Base-by-base conservation (phyloP, 2,888 invertebrate species). In the Argyresthia goedartella region DNA sequence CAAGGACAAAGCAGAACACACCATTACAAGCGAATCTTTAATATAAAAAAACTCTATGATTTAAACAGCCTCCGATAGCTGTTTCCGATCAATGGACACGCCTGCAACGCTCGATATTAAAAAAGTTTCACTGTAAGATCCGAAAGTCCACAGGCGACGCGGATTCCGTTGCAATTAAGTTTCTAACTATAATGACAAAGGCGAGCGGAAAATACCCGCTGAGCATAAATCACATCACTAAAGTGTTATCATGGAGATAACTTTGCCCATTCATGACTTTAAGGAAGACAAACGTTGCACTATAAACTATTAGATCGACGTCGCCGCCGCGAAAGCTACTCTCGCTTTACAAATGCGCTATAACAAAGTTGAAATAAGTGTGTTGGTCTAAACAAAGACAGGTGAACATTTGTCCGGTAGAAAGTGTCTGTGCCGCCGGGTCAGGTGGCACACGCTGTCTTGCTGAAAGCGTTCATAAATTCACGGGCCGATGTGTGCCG, bases 401-500 rank as follows among this genome's bases (percentile, higher is more conserved):
- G 65, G 65, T 66, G 65, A 63, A 69, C 73, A 78, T 81, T 80
- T 79, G 78, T 80, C 76, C 75, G 64, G 71, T 66, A 66, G 75
- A 81, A 77, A 72, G 76, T 74, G 25, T 25, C 25, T 72, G 70
- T 74, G 69, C 61, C 9, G 69, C 65, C 70, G 81, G 84, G 85
- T 84, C 84, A 86, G 85, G 81, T 84, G 81, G 81, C 81, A 76
- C 73, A 75, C 74, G 81, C 71, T 81, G 77, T 78, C 75, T 81
- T 76, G 68, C 70, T 80, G 73, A 81, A 76, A 79, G 79, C 78
- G 69, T 80, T 79, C 82, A 84, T 84, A 85, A 85, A 84, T 85
- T 84, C 74, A 68, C 73, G 66, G 36, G 35, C 14, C 67, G 70
- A 69, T 68, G 73, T 72, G 71, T 72, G 9, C 13, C 47, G 33